Evolutionary conservation across 2,888 invertebrate genomes (phyloP), one percentile per base, ranked within the genome.

Genomic region (Sminthurinus aureus): DNA sequence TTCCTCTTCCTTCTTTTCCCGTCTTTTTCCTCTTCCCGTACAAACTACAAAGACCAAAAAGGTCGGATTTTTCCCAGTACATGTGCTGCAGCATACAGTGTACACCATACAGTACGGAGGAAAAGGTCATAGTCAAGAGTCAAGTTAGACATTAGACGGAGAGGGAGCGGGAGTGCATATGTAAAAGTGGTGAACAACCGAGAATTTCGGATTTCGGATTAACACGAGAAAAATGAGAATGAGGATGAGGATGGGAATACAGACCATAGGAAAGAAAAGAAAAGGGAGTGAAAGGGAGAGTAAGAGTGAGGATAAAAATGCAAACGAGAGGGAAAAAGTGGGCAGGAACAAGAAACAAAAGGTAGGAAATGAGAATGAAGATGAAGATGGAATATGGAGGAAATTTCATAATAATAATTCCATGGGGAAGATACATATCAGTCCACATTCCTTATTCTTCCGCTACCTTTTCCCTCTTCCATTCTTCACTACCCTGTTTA

Each of bases 1-100:
- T 58, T 83, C 66, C 64, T 24, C 52, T 69, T 66, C 38, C 69
- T 20, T 51, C 20, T 81, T 24, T 80, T 71, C 51, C 52, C 6
- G 67, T 50, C 58, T 52, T 66, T 22, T 50, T 38, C 51, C 6
- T 51, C 75, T n/a, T n/a, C 20, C 20, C 71, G 6, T 20, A 71
- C 71, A 24, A 3, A 2, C 15, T 13, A 71, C 24, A 20, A n/a
- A 20, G 3, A 38, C 38, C 38, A 38, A 38, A 38, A 38, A 38
- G 38, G 38, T 6, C 38, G 3, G 6, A 15, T 2, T 71, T 24
- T 24, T 20, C 20, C 1, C 69, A 69, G n/a, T 6, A 67, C 12
- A 9, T 18, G 11, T 15, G 67, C 15, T 20, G 12, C 67, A 13
- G 12, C 15, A 6, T 13, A 67, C n/a, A 69, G 22, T 12, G 9